Conservation (phyloP, 2,797 vertebrate species). For the Peromyscus nudipes region DNA sequence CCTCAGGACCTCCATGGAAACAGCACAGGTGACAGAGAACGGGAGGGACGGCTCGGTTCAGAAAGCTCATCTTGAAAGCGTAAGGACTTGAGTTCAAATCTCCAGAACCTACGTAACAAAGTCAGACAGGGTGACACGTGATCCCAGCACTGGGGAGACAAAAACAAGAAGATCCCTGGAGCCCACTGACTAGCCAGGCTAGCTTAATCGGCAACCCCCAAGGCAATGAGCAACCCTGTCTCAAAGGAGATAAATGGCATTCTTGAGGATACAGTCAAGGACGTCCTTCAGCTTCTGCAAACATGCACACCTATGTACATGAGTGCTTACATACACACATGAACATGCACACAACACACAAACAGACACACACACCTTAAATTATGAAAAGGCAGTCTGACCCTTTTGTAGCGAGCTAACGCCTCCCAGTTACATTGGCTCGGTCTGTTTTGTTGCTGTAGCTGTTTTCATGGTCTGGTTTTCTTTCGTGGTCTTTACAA, state of each 20-base stretch:
- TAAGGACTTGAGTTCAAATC: not conserved
- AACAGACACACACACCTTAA: conserved; percentile 3
- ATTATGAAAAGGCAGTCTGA: conserved; percentile 45
- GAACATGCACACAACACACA: not conserved
- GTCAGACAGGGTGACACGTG: not conserved
- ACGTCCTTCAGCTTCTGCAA: not conserved
- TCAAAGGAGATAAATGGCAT: not conserved
- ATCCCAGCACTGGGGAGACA: not conserved
- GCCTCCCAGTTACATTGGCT: conserved; percentile 15
- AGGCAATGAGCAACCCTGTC: not conserved
- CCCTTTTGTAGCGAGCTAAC: conserved; percentile 55
- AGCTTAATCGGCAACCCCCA: too few species aligned
- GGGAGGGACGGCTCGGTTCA: not conserved
- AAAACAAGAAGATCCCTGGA: not conserved
- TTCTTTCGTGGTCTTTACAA: not conserved
- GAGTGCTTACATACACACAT: not conserved
- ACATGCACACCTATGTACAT: not conserved
- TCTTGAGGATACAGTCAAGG: not conserved
- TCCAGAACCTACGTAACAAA: not conserved
- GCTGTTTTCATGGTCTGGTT: not conserved
- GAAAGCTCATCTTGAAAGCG: not conserved
- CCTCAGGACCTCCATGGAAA: not conserved
- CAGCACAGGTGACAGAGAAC: not conserved
- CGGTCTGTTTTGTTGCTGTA: not conserved
- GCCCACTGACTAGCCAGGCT: not conserved